Evolutionary conservation across 2,113 vertebrate species (phyloP).

Genomic region (Petrocephalus zakoni): DNA sequence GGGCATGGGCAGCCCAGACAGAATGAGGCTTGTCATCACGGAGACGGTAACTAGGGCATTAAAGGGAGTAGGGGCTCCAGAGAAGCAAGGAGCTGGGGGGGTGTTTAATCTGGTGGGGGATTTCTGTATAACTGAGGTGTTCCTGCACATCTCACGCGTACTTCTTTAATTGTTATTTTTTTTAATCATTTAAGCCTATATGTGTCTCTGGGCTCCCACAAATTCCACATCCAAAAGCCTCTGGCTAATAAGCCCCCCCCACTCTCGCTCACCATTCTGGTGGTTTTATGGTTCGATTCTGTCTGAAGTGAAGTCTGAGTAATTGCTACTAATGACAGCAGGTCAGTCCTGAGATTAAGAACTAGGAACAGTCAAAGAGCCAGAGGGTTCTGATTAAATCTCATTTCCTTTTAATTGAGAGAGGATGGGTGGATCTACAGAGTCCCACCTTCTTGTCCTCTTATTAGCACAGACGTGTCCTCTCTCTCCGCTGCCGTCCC

Average conservation of each 20-base stretch:
- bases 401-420: conserved; percentile 11
- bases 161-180: not conserved
- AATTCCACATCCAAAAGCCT: not conserved
- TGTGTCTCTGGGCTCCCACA: not conserved
- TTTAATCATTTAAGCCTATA: not conserved
- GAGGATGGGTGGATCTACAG: not conserved
- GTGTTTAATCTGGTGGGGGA: not conserved
- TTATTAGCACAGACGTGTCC: not conserved
- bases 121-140: not conserved
- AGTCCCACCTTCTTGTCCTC: not conserved
- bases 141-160: not conserved
- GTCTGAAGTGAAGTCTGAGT: not conserved
- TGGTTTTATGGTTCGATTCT: not conserved
- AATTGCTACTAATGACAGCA: not conserved
- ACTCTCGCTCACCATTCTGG: not conserved
- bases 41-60: not conserved
- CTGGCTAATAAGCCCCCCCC: not conserved
- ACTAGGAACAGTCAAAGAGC: not conserved
- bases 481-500: not conserved
- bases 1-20: not conserved
- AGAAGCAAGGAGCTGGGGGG: not conserved
- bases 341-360: not conserved
- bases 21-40: not conserved
- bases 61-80: not conserved
- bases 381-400: conserved; percentile 14